Base-by-base conservation (phyloP, 2,797 vertebrate species). In the Fratercula arctica region DNA sequence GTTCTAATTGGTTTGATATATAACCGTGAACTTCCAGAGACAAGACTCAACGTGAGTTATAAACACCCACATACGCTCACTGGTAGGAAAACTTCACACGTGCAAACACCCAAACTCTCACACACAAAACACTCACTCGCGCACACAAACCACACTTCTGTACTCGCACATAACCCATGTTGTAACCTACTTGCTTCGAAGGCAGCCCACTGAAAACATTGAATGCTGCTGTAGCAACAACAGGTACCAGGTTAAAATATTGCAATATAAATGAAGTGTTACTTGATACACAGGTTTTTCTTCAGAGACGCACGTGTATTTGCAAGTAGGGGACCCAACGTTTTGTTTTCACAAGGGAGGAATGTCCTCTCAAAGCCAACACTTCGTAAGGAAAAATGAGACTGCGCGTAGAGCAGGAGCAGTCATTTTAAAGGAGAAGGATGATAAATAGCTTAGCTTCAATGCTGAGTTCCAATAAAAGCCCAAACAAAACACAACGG, bases 211-310 rank as follows among this genome's bases (percentile, higher is more conserved):
- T 60, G 86, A 97, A 97, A 95, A 97, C 91, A 82, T 21, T 24
- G 80, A 94, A 68, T 96, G 95, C 95, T 95, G 96, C 93, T 94
- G 77, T 50, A 96, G 93, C 86, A 96, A 97, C 94, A 94, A 97
- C 80, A 91, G 96, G 96, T 97, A 97, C 96, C 96, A 96, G 95
- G 28, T 91, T 94, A 97, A 96, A 96, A 93, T 94, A 95, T 87
- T 96, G 95, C 87, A 91, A 93, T 95, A 95, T 95, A 95, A 92
- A 94, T 93, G 97, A 90, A 95, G 68, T 86, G 61, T 94, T 95
- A 95, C 86, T 95, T 92, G 77, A 96, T 94, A 82, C 89, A 86
- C 87, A 86, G 69, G 23, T 81, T 92, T 96, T 96, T 92, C 82
- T 89, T 85, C 85, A 78, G 87, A 94, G 87, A 88, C 24, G 10